Base-by-base conservation (phyloP, 2,113 vertebrate genomes). In the Nycticebus coucang region DNA sequence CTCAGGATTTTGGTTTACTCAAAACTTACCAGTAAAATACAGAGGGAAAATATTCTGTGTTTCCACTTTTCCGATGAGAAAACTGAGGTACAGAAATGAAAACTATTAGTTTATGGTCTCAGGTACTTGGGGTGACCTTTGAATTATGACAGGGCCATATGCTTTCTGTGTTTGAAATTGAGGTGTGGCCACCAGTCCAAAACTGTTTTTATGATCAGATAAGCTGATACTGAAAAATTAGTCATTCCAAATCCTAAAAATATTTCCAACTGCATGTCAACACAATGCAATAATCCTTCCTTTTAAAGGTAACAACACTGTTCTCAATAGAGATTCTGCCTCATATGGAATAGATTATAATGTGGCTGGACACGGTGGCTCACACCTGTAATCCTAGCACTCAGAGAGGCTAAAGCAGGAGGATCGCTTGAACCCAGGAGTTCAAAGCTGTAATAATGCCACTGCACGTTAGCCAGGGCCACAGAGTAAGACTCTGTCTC, bases 231-330 rank as follows among this genome's bases (percentile, higher is more conserved):
- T 30, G 18, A 93, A 85, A 93, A 96, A 79, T 24, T 41, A 95
- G 82, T 82, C 60, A 93, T 81, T 84, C 37, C 13, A 74, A 91
- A 94, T 69, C 80, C 79, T 75, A 95, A 89, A 84, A 92, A 60
- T 82, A 37, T 83, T 88, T 89, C 59, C 59, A 94, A 41, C 28
- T 82, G 80, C 45, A 80, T 93, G 53, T 75, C 37, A 77, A 59
- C 35, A 33, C 21, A 50, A 69, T 55, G 62, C 24, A 66, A 53
- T 84, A 50, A 96, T 77, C 69, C 24, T 83, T 95, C 75, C 69
- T 93, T 93, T 55, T 35, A 89, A 64, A 95, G 35, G 53, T 77
- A 94, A 91, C 30, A 53, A 60, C 35, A 26, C 17, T 89, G 35
- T 60, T 91, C 74, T 85, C 80, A 89, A 87, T 28, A 82, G 69